Evolutionary conservation across 2,797 vertebrate species (phyloP).

Genomic region (Sylvia borin): DNA sequence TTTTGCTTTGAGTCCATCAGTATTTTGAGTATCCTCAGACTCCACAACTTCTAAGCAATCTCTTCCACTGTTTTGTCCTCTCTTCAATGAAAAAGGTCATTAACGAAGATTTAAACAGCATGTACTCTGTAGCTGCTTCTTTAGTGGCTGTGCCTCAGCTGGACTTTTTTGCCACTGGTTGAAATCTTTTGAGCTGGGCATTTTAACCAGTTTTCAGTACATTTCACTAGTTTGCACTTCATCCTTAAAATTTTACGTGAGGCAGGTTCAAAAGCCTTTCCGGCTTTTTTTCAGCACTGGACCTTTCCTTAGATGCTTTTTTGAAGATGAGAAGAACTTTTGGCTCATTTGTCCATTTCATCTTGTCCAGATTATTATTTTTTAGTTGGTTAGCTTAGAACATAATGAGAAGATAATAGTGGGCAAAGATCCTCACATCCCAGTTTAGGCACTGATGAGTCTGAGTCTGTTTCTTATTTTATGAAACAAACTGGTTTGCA

Average conservation of each 20-base stretch:
- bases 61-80: neutral
- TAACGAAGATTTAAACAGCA: neutral
- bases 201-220: neutral
- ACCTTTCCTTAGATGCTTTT: neutral
- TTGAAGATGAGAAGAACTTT: neutral
- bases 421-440: neutral
- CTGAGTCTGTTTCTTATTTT: neutral
- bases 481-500: neutral
- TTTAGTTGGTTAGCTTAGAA: neutral
- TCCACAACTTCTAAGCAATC: neutral
- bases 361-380: neutral
- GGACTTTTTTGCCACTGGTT: neutral
- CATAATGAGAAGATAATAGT: neutral
- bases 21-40: neutral
- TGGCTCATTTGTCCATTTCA: neutral
- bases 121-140: neutral
- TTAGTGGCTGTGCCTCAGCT: neutral
- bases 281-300: neutral
- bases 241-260: neutral
- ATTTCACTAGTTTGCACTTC: neutral
- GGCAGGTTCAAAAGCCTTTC: neutral
- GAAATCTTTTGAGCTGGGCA: neutral
- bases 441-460: neutral
- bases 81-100: neutral
- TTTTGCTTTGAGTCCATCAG: neutral